phyloP scores from a whole-genome alignment of 2,888 invertebrate species.

The Myopa testacea region DNA sequence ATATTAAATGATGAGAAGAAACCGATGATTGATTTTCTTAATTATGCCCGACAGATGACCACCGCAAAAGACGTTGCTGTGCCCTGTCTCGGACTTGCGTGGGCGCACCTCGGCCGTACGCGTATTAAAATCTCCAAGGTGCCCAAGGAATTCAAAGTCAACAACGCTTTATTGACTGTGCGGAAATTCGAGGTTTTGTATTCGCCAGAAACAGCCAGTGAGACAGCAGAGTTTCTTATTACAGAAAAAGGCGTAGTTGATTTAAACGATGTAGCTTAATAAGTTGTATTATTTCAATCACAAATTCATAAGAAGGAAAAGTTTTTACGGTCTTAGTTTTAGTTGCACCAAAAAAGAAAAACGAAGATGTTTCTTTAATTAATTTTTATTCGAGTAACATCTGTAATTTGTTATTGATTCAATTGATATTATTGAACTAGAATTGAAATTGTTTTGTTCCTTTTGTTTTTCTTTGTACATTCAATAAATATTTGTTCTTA shows the following conservation, averaged over 20 bases:
- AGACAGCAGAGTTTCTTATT: constrained; percentile 70
- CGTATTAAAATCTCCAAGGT: constrained; percentile 70
- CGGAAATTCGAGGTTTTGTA: constrained; percentile 71
- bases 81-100: constrained; percentile 75
- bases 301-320: too few species aligned
- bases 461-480: constrained; percentile 37
- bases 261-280: constrained; percentile 47
- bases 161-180: constrained; percentile 54
- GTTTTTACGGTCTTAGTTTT: too few species aligned
- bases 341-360: background rate
- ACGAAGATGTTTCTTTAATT: background rate
- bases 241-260: constrained; percentile 68
- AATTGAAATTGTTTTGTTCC: constrained; percentile 25
- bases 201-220: constrained; percentile 72
- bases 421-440: constrained; percentile 14
- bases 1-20: too few species aligned
- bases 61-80: constrained; percentile 61
- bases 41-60: constrained; percentile 57
- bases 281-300: too few species aligned
- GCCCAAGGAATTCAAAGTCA: constrained; percentile 57
- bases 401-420: constrained; percentile 28
- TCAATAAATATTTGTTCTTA: constrained; percentile 40
- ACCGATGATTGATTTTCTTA: too few species aligned
- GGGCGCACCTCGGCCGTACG: constrained; percentile 76
- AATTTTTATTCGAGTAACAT: constrained; percentile 33